A percentile compares a stretch with the other conserved stretches of the same genome.
Conservation (phyloP, 2,797 vertebrate genomes). For the Acrossocheilus fasciatus region DNA sequence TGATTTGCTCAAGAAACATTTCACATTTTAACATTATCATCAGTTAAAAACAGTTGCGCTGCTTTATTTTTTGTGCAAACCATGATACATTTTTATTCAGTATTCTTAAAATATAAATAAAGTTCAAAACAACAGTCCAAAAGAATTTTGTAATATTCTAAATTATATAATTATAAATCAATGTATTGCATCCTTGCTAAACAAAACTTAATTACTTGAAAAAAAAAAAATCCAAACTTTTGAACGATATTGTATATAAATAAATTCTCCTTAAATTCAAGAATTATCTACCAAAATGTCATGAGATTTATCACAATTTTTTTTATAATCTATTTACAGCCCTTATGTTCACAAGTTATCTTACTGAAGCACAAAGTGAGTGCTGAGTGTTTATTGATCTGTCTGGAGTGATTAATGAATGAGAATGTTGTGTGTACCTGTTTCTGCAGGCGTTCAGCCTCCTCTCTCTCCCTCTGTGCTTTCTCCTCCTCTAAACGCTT, state of each 20-base stretch:
- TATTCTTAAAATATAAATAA: neutral
- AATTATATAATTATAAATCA: neutral
- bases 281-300: neutral
- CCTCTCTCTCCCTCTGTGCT: constrained; percentile 83
- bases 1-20: neutral
- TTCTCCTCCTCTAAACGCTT: constrained; percentile 78
- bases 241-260: neutral
- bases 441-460: constrained; percentile 84
- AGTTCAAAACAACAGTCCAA: neutral
- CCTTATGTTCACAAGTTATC: neutral
- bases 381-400: neutral
- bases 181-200: neutral
- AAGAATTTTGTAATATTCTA: no score
- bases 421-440: constrained; percentile 75
- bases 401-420: neutral
- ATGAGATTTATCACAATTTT: neutral
- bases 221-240: neutral
- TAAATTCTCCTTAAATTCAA: neutral
- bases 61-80: neutral
- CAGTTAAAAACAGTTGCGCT: neutral
- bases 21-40: neutral
- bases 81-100: neutral
- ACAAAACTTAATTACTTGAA: neutral
- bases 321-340: neutral
- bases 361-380: neutral